Evolutionary conservation across 2,113 vertebrate genomes (phyloP), one percentile per base, ranked within the genome.

Genomic region (Odontophorus gujanensis): DNA sequence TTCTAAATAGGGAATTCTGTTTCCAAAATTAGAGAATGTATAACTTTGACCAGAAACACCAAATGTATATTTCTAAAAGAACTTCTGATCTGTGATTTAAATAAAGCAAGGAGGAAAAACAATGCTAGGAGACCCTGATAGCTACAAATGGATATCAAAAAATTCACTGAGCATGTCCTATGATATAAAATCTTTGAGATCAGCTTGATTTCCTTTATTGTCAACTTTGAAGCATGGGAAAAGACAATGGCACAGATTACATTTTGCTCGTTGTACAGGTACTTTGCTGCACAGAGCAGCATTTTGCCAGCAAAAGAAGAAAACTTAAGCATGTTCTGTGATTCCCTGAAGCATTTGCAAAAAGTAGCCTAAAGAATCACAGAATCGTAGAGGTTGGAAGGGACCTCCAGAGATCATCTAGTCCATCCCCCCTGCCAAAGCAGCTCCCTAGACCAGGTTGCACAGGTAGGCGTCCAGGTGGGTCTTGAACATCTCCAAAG

Each of bases 1-100:
- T 93, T 72, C 42, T 73, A 81, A 78, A 90, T 90, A 57, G 55
- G 32, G 22, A 95, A 72, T 81, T 94, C 57, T 80, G 5, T 32
- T 75, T 61, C 76, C 77, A 57, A 81, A 81, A 84, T 42, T 4
- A 92, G 40, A 89, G 34, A 58, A 89, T 87, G 85, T 84, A 4
- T 36, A 68, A 30, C 67, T 89, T 86, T 69, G 45, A 82, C 89
- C 20, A 51, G 7, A 73, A 89, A 76, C 25, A 61, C 10, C 47
- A 73, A 30, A 45, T 30, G 18, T 32, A 8, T 50, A 45, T 55
- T 53, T 20, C 36, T 89, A 58, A 68, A 90, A 84, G 38, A 92
- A 66, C 24, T 14, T 71, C 32, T 57, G 45, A 51, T n/a, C 8
- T 45, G n/a, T 13, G 1, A 1, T 55, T 34, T 43, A 85, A 93